Evolutionary conservation across 2,888 invertebrate species (phyloP).

Genomic region (Orthosia gracilis): DNA sequence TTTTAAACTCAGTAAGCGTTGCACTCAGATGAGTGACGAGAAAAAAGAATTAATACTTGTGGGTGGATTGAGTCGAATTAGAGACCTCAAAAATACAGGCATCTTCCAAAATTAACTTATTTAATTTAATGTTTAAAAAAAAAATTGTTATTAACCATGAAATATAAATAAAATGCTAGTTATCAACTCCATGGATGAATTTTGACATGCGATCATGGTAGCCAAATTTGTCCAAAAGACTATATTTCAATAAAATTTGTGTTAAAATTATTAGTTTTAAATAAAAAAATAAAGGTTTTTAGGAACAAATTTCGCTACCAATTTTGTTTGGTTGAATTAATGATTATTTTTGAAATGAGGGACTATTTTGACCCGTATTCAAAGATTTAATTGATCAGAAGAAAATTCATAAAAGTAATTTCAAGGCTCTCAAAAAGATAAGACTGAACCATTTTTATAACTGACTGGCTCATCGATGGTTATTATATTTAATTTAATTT

Average conservation of each 20-base stretch:
- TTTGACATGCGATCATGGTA: constrained; percentile 82
- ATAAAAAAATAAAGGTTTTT: constrained; percentile 49
- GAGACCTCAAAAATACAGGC: constrained; percentile 14
- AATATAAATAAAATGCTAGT: constrained; percentile 56
- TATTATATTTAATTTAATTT: too few species aligned
- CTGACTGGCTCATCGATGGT: too few species aligned
- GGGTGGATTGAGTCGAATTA: background rate
- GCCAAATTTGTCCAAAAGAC: constrained; percentile 90
- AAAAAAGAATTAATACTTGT: background rate
- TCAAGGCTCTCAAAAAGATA: too few species aligned
- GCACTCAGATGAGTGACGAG: background rate
- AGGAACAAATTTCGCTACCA: constrained; percentile 87
- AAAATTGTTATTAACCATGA: constrained; percentile 51
- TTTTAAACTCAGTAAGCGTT: background rate
- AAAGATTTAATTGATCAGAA: constrained; percentile 23
- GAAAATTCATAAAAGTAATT: too few species aligned
- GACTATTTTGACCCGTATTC: constrained; percentile 37
- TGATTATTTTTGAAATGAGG: constrained; percentile 56
- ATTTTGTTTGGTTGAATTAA: constrained; percentile 71
- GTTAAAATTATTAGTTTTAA: constrained; percentile 60
- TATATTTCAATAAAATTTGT: constrained; percentile 74
- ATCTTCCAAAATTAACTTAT: constrained; percentile 42
- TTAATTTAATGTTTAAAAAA: constrained; percentile 17
- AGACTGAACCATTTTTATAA: too few species aligned
- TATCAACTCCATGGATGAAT: constrained; percentile 62